Conservation (phyloP, 2,113 vertebrate genomes). For the Acrocephalus kingi region DNA sequence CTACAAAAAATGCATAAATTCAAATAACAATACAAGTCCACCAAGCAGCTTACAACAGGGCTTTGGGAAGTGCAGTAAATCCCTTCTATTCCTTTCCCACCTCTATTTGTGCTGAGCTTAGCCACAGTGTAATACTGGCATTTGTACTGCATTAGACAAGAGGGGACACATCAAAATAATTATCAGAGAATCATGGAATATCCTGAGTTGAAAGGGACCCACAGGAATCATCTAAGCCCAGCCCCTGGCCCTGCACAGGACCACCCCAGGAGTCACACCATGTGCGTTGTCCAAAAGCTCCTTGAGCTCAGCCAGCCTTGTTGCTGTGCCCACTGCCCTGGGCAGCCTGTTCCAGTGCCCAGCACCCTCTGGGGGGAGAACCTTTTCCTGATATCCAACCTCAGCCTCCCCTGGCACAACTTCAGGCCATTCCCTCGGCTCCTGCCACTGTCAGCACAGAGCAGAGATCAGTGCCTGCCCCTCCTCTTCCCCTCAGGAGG, state of each 20-base stretch:
- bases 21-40: background rate
- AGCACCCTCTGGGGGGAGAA: fast-evolving
- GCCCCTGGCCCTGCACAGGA: background rate
- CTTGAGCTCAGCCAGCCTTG: background rate
- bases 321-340: background rate
- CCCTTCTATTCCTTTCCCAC: background rate
- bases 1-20: background rate
- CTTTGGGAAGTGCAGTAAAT: background rate
- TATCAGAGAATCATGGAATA: background rate
- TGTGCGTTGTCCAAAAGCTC: fast-evolving
- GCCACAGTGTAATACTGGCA: fast-evolving
- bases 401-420: fast-evolving
- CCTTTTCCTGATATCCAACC: fast-evolving
- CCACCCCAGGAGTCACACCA: fast-evolving
- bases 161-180: background rate
- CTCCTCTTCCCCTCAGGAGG: background rate
- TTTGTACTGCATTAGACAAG: background rate
- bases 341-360: background rate
- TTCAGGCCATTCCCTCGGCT: background rate
- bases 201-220: background rate
- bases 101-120: background rate
- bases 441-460: background rate
- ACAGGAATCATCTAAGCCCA: background rate
- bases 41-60: background rate
- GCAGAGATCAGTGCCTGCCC: background rate